phyloP scores from a whole-genome alignment of 2,113 vertebrate genomes.

The Cyrtonyx montezumae region DNA sequence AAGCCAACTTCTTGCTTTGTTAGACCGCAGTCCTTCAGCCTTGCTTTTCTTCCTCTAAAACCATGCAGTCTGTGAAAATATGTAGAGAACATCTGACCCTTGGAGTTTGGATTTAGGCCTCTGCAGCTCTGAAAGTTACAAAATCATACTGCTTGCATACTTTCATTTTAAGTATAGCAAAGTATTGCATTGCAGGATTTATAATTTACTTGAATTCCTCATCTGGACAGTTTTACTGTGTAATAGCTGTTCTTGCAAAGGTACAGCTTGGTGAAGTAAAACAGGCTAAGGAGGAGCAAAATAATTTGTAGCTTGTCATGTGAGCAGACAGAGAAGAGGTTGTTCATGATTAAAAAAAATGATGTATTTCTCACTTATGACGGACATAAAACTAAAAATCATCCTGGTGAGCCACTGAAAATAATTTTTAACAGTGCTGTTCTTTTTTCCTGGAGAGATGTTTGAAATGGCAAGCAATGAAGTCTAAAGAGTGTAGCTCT shows the following conservation, averaged over 20 bases:
- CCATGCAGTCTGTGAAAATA: not conserved
- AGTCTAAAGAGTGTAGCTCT: not conserved
- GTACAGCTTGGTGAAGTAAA: not conserved
- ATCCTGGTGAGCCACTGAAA: not conserved
- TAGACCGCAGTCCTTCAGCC: not conserved
- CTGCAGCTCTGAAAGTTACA: not conserved
- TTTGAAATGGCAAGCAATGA: not conserved
- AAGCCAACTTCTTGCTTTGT: not conserved
- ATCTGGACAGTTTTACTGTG: not conserved
- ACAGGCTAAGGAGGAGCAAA: not conserved
- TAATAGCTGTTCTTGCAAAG: not conserved
- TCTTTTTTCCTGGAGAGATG: not conserved
- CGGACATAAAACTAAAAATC: not conserved
- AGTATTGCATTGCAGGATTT: not conserved
- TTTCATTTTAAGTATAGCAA: not conserved
- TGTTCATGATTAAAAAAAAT: not conserved
- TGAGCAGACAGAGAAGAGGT: not conserved
- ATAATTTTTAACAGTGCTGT: not conserved
- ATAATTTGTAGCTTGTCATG: not conserved
- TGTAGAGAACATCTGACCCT: not conserved
- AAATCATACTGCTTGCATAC: not conserved
- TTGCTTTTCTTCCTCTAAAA: not conserved
- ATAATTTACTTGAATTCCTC: not conserved
- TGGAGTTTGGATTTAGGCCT: not conserved
- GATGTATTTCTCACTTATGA: not conserved